Evolutionary conservation across 2,888 invertebrate species (phyloP).

Genomic region (Oxytorus armatus): DNA sequence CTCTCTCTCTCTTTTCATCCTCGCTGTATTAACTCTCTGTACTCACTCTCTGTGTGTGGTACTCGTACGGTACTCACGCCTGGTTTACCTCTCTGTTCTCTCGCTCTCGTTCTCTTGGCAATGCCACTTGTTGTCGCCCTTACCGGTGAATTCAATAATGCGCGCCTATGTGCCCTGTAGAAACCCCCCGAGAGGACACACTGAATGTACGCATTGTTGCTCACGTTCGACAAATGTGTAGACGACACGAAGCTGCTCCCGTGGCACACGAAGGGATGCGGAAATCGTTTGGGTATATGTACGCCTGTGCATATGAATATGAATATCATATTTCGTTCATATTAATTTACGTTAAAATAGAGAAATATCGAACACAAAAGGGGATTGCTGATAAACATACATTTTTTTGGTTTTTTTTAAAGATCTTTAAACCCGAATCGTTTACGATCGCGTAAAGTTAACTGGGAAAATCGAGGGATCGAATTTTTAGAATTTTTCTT

Average conservation of each 20-base stretch:
- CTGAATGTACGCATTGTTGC: slow-evolving; percentile 80
- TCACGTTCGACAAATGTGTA: slow-evolving; percentile 56
- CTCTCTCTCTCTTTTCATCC: slow-evolving; percentile 41
- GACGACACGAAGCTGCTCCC: slow-evolving; percentile 34
- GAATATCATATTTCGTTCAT: background rate
- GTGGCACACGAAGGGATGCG: slow-evolving; percentile 63
- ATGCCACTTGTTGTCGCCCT: slow-evolving; percentile 49
- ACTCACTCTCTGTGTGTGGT: slow-evolving; percentile 19
- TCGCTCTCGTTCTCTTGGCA: slow-evolving; percentile 14
- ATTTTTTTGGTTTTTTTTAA: too few relatives aligned
- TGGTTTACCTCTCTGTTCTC: slow-evolving; percentile 36
- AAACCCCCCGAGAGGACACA: slow-evolving; percentile 56
- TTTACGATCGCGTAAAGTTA: too few relatives aligned
- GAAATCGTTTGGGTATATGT: slow-evolving; percentile 45
- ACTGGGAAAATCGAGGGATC: too few relatives aligned
- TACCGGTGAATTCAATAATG: slow-evolving; percentile 80
- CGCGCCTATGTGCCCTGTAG: slow-evolving; percentile 71
- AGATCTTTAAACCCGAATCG: too few relatives aligned
- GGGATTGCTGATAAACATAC: too few relatives aligned
- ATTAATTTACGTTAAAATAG: too few relatives aligned
- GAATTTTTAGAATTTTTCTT: too few relatives aligned
- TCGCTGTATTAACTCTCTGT: slow-evolving; percentile 25
- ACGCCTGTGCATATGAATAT: slow-evolving; percentile 2
- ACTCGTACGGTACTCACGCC: slow-evolving; percentile 20
- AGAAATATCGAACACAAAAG: too few relatives aligned